These are phyloP conservation scores for Salvator merianae DNA, from an alignment of 2,113 vertebrate genomes.

Conservation along the genomic window DNA sequence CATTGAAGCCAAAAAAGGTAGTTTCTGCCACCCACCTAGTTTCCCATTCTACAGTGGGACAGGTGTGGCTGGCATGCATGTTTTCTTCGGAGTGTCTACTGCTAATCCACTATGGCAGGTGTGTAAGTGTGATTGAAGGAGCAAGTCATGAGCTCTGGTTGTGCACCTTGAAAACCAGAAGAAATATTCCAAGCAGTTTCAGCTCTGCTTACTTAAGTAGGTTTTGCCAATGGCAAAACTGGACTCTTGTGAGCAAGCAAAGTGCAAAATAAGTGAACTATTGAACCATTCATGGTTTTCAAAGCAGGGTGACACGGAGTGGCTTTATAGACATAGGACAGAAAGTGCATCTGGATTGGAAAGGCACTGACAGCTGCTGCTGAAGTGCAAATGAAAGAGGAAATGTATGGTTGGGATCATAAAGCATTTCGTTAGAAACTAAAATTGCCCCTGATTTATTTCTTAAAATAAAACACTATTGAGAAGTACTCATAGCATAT, in stretches of 20 bases:
- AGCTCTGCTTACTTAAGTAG: not conserved
- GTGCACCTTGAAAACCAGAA: not conserved
- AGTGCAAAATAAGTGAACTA: no score
- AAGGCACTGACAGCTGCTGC: not conserved
- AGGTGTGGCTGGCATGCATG: not conserved
- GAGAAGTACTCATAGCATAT: not conserved
- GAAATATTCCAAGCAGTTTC: not conserved
- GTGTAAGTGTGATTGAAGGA: no score
- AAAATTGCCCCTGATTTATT: not conserved
- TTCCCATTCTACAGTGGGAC: not conserved
- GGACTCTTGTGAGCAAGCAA: not conserved
- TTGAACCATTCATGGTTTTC: not conserved
- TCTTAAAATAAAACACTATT: no score
- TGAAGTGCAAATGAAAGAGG: not conserved
- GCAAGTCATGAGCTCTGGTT: no score
- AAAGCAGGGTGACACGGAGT: not conserved
- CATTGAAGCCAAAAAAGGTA: slow-evolving; percentile 68
- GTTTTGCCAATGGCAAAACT: not conserved
- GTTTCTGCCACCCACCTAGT: not conserved
- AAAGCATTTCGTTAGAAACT: not conserved
- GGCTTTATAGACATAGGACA: not conserved
- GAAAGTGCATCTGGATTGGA: not conserved
- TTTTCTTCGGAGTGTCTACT: not conserved
- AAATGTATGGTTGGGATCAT: not conserved
- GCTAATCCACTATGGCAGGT: not conserved